phyloP scores from a whole-genome alignment of 1,140 invertebrate species.

The Drosophila lowei region DNA sequence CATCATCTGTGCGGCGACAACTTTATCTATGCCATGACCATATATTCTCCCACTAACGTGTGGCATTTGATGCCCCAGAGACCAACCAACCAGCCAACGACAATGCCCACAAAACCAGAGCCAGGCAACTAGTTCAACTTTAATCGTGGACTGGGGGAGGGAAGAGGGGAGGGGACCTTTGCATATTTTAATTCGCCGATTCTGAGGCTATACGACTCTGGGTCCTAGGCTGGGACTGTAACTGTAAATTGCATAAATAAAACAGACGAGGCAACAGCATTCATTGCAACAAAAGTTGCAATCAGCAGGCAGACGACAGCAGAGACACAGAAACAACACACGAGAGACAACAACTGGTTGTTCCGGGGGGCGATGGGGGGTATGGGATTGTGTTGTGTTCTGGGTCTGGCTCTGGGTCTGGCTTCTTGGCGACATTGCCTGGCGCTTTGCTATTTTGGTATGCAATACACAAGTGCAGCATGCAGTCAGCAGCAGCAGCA shows the following conservation, averaged over 20 bases:
- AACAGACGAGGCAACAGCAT: conserved; percentile 51
- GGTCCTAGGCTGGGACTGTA: conserved; percentile 19
- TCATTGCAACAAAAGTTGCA: conserved; percentile 42
- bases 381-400: conserved; percentile 20
- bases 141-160: conserved; percentile 3
- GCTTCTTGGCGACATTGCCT: conserved; percentile 66
- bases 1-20: conserved; percentile 1
- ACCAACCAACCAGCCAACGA: conserved; percentile 8
- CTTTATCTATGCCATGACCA: conserved; percentile 62
- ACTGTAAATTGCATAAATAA: conserved; percentile 80
- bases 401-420: conserved; percentile 23
- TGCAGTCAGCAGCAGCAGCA: conserved; percentile 39
- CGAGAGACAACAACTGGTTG: conserved; percentile 48
- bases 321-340: conserved; percentile 8
- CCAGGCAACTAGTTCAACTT: conserved; percentile 38
- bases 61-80: conserved; percentile 48
- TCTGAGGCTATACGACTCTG: conserved; percentile 4
- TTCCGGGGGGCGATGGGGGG: too few relatives aligned
- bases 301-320: conserved; percentile 44
- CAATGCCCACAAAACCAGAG: not conserved
- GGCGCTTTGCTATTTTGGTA: conserved; percentile 75
- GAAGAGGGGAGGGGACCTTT: too few relatives aligned
- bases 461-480: conserved; percentile 72
- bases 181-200: conserved; percentile 24
- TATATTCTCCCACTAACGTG: conserved; percentile 61